Percentiles rank a stretch among this genome's conserved stretches.
Evolutionary conservation across 1,140 invertebrate species (phyloP).

Genomic region (Microplitis mediator): DNA sequence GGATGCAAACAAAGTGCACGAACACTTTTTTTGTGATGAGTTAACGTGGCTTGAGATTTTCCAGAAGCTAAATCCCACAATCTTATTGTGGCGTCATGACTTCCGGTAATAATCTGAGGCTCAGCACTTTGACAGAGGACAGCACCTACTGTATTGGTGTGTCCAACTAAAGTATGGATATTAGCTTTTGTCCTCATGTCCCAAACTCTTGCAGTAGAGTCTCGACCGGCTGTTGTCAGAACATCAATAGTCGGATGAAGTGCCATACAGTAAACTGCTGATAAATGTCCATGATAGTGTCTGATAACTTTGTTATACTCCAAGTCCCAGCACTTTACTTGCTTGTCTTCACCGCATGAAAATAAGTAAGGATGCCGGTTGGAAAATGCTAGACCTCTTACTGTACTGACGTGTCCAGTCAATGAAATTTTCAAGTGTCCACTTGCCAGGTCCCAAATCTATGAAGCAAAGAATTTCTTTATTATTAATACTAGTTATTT

Average conservation of each 20-base stretch:
- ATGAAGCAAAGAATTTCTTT: not conserved
- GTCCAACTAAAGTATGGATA: constrained; percentile 94
- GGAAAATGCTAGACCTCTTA: constrained; percentile 93
- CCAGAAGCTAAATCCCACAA: constrained; percentile 98
- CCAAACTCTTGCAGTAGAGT: constrained; percentile 97
- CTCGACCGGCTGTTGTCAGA: constrained; percentile 90
- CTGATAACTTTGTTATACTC: constrained; percentile 99
- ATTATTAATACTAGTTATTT: not conserved
- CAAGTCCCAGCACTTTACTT: constrained; percentile 99
- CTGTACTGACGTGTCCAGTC: constrained; percentile 97
- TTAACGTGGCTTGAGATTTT: constrained; percentile 91
- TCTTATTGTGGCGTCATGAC: constrained; percentile 87
- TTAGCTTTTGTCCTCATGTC: constrained; percentile 99
- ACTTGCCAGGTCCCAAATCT: constrained; percentile 97
- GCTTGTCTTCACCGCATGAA: constrained; percentile 98
- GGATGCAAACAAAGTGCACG: constrained; percentile 91
- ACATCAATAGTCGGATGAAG: constrained; percentile 97
- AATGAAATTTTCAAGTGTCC: constrained; percentile 96
- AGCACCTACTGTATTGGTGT: constrained; percentile 97
- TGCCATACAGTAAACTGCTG: constrained; percentile 92
- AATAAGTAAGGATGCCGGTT: constrained; percentile 96
- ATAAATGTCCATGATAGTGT: constrained; percentile 98
- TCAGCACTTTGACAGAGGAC: constrained; percentile 91
- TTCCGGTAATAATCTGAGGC: constrained; percentile 87
- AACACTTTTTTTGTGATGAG: constrained; percentile 99